Base-by-base conservation (phyloP, 2,797 vertebrate genomes). In the Argyrosomus regius region DNA sequence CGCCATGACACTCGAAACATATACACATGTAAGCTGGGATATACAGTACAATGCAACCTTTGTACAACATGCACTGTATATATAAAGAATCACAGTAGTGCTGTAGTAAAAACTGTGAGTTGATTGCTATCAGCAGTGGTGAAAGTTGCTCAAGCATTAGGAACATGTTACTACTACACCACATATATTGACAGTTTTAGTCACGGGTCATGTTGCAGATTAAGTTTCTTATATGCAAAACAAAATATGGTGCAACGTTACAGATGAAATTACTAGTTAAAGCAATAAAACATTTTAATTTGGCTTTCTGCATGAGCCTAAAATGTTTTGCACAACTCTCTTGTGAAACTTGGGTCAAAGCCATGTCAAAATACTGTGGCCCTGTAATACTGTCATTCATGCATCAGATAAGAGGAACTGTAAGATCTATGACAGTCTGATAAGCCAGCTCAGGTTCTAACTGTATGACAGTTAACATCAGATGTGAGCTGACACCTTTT, bases 401-500 rank as follows among this genome's bases (percentile, higher is more conserved):
- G 24, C 54, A 41, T 64, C 31, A 49, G 31, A 60, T 7, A 46
- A 14, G 8, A 71, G 16, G 35, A 61, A 48, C 6, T 18, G 43
- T 31, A 12, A 6, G 4, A 26, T 57, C 24, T 20, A n/a, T 46
- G 77, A 20, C 26, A 43, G n/a, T 70, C 31, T 69, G 72, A 74
- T 73, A 22, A 77, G 58, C 0, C 16, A 14, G 26, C 26, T 72
- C 18, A 26, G 39, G 17, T 82, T 48, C 2, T 52, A 58, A 59
- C 17, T 63, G 39, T 61, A 10, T 79, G 81, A 78, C 84, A 87
- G 85, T 75, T 78, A 70, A 57, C 50, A 75, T 78, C 65, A 78
- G 39, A 61, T 0, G 13, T 45, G 41, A 10, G 11, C 31, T 84
- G 68, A 84, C 72, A 79, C 24, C 54, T 79, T 80, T 26, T 63